A percentile compares a stretch with the other conserved stretches of the same genome.
Evolutionary conservation across 2,797 vertebrate genomes (phyloP).

Genomic region (Enteromius treurensis): DNA sequence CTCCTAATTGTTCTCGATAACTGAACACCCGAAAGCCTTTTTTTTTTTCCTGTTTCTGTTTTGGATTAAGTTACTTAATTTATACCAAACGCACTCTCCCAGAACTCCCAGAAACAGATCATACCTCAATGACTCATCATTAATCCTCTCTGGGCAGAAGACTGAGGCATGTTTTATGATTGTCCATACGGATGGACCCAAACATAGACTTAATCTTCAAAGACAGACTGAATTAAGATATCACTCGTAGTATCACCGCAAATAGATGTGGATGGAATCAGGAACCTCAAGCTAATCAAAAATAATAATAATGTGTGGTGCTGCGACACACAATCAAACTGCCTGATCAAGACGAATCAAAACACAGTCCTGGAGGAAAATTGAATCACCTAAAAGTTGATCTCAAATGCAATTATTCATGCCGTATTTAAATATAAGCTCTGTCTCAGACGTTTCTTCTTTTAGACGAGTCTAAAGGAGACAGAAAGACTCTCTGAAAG

Average conservation of each 20-base stretch:
- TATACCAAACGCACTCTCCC: constrained; percentile 7
- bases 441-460: neutral
- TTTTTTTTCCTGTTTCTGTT: neutral
- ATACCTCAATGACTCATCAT: constrained; percentile 38
- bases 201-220: constrained; percentile 44
- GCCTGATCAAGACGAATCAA: neutral
- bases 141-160: constrained; percentile 36
- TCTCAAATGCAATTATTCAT: neutral
- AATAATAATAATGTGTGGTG: neutral
- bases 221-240: constrained; percentile 20
- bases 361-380: neutral
- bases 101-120: constrained; percentile 23
- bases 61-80: constrained; percentile 31
- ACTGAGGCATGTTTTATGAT: constrained; percentile 34
- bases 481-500: neutral
- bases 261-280: constrained; percentile 24
- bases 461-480: neutral
- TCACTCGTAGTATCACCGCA: constrained; percentile 1
- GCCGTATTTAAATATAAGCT: neutral
- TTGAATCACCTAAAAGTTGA: neutral
- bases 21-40: constrained; percentile 29
- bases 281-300: constrained; percentile 16
- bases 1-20: constrained; percentile 20
- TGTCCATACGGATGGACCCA: neutral
- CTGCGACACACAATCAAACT: neutral